Conservation (phyloP, 2,113 vertebrate genomes). For the Eurypyga helias region DNA sequence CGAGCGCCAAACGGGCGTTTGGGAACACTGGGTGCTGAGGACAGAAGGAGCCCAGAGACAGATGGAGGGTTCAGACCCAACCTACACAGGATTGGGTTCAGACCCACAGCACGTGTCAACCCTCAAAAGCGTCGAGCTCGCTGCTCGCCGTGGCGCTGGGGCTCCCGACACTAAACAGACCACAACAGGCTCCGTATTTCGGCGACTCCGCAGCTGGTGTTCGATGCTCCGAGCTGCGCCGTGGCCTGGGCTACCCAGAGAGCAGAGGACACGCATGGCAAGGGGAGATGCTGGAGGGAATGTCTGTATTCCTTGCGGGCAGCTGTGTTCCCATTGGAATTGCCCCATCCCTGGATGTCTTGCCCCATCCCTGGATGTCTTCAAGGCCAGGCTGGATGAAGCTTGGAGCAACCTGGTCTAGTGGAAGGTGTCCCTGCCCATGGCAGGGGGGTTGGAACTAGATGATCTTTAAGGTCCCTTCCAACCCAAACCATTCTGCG, state of each 20-base stretch:
- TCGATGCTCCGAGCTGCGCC: too few species aligned
- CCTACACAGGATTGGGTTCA: fast-evolving
- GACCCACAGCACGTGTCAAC: fast-evolving
- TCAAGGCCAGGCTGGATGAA: too few species aligned
- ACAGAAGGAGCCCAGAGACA: fast-evolving
- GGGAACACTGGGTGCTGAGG: fast-evolving
- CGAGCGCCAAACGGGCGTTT: not conserved
- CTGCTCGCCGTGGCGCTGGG: fast-evolving
- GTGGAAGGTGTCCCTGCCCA: too few species aligned
- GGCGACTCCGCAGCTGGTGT: too few species aligned
- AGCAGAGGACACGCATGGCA: fast-evolving
- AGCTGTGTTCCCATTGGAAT: not conserved
- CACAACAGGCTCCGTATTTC: too few species aligned
- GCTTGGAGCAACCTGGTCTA: too few species aligned
- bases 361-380: too few species aligned
- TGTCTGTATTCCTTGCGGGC: not conserved
- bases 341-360: too few species aligned
- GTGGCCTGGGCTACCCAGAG: fast-evolving
- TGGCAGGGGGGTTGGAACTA: too few species aligned
- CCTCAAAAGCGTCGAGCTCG: not conserved
- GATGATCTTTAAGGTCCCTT: too few species aligned
- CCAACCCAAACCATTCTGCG: too few species aligned
- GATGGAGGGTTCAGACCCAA: not conserved
- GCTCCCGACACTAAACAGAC: not conserved
- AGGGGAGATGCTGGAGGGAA: not conserved